Percentiles rank a stretch among this genome's conserved stretches.
phyloP scores from a whole-genome alignment of 2,888 invertebrate genomes.

The Spisula solida region DNA sequence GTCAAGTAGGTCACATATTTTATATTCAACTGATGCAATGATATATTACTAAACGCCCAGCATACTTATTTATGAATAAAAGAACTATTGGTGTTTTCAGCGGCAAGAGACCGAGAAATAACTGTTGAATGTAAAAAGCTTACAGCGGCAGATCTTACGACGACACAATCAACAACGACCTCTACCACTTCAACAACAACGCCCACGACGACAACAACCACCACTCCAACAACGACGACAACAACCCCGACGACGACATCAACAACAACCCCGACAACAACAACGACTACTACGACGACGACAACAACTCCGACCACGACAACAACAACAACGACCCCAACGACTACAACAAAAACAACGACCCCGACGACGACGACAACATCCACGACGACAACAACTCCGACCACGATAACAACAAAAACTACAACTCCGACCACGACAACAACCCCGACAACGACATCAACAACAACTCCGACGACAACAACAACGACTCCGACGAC shows the following conservation, averaged over 20 bases:
- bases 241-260: background rate
- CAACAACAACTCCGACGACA: background rate
- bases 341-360: background rate
- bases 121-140: constrained; percentile 5
- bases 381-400: background rate
- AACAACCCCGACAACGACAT: background rate
- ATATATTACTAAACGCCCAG: background rate
- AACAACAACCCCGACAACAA: background rate
- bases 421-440: constrained; percentile 8
- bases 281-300: background rate
- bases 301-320: background rate
- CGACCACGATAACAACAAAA: background rate
- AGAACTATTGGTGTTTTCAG: background rate
- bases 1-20: no score
- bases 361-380: background rate
- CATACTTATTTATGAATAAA: background rate
- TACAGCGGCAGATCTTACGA: constrained; percentile 15
- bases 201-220: background rate
- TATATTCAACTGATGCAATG: background rate
- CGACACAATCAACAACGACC: background rate
- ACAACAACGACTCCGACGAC: constrained; percentile 15
- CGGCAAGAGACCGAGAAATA: background rate
- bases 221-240: background rate
- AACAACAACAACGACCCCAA: background rate
- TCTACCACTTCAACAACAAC: background rate